Base-by-base conservation (phyloP, 2,888 invertebrate species). In the Brachylomia viminalis region DNA sequence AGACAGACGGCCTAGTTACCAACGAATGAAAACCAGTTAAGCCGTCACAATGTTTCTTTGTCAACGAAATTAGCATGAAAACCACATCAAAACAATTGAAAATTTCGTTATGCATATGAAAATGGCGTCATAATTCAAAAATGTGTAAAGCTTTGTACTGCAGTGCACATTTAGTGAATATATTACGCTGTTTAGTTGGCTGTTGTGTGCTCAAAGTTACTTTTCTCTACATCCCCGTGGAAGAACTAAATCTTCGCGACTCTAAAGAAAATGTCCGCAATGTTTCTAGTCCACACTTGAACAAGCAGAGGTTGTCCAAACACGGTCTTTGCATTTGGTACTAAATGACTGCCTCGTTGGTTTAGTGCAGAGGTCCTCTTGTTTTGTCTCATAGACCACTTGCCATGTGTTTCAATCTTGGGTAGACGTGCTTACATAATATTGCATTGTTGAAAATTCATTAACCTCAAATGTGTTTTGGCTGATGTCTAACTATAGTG, bases 221-320 rank as follows among this genome's bases (percentile, higher is more conserved):
- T 77, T 84, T 79, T 84, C 84, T 84, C 75, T 70, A 80, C 86
- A 78, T 85, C 72, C 86, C 85, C 49, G 72, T 83, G 83, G 87
- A 86, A 78, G 80, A 90, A 83, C 86, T 91, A 90, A 92, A 92
- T 91, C 91, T 91, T 85, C 75, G 52, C 80, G 82, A 85, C 82
- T 87, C 84, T 83, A 86, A 89, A 88, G 86, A 88, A 91, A 91
- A 90, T 87, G 88, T 89, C 85, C 83, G 81, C 82, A 78, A 88
- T 88, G 87, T 89, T 87, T 87, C 79, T 83, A 86, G 86, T 89
- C 88, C 90, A 88, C 88, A 86, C 86, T 89, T 82, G 86, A 91
- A 88, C 88, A 85, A 89, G 87, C 89, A 82, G 75, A 73, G 79
- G 84, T 86, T 72, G 62, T 91, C 74, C 80, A 75, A 80, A 75